Percentiles rank a stretch among this genome's conserved stretches.
These are phyloP conservation scores for Diuraphis noxia DNA, from an alignment of 1,140 invertebrate species.

Conservation along the genomic window DNA sequence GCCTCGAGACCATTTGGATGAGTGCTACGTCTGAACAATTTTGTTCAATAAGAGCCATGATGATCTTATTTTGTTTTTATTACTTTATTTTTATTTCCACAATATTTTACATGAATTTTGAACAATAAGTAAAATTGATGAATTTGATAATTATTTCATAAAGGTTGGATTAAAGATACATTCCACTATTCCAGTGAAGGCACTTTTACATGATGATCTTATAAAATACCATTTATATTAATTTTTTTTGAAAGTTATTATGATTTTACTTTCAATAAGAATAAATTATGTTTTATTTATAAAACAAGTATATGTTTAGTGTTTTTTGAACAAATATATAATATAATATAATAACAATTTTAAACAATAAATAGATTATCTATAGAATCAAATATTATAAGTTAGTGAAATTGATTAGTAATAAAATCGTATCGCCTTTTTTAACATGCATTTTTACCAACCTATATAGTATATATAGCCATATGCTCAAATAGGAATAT, in stretches of 20 bases:
- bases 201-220: neutral
- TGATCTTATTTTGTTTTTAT: no score
- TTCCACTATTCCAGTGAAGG: no score
- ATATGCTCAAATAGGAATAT: neutral
- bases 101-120: no score
- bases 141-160: no score
- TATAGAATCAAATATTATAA: no score
- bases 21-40: neutral
- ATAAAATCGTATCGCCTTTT: no score
- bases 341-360: neutral
- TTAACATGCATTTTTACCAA: neutral
- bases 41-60: neutral
- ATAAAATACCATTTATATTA: neutral
- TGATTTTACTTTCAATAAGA: neutral
- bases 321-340: neutral
- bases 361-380: neutral
- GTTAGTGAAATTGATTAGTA: no score
- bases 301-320: neutral
- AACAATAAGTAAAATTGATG: no score
- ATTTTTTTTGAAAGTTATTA: neutral
- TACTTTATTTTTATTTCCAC: no score
- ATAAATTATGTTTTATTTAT: neutral
- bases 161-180: no score
- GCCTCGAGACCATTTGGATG: neutral
- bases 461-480: neutral